Evolutionary conservation across 35 echinoderm and acorn worm genomes (phyloP).

Genomic region (Apostichopus parvimensis): DNA sequence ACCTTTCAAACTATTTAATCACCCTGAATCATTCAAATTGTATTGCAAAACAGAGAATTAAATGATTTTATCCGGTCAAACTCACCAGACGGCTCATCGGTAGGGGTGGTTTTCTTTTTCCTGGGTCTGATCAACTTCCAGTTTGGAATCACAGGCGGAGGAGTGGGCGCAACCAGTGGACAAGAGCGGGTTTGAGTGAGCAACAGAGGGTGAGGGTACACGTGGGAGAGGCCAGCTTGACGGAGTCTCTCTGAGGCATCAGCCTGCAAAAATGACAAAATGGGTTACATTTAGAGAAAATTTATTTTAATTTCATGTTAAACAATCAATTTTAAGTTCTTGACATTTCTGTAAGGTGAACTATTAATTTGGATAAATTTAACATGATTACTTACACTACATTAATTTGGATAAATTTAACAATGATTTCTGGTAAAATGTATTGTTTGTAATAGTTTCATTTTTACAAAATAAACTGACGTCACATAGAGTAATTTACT

Average conservation of each 20-base stretch:
- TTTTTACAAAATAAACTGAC: too few relatives aligned
- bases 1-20: too few relatives aligned
- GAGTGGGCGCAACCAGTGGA: constrained; percentile 93
- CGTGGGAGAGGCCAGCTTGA: constrained; percentile 87
- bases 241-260: constrained; percentile 98
- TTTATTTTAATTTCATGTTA: too few relatives aligned
- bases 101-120: constrained; percentile 90
- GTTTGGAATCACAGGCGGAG: constrained; percentile 91
- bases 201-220: constrained; percentile 91
- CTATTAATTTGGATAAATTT: too few relatives aligned
- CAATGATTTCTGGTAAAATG: too few relatives aligned
- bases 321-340: too few relatives aligned
- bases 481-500: too few relatives aligned
- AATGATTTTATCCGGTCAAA: not conserved
- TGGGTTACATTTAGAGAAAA: not conserved
- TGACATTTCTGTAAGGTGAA: too few relatives aligned
- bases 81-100: constrained; percentile 91
- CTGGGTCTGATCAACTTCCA: constrained; percentile 94
- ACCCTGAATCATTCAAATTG: too few relatives aligned
- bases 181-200: constrained; percentile 89
- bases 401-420: too few relatives aligned
- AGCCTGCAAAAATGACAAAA: constrained; percentile 61
- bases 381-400: too few relatives aligned
- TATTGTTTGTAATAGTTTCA: too few relatives aligned
- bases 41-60: not conserved